Percentiles rank a stretch among this genome's conserved stretches.
Conservation (phyloP, 1,140 invertebrate genomes). For the Diorhabda carinulata region DNA sequence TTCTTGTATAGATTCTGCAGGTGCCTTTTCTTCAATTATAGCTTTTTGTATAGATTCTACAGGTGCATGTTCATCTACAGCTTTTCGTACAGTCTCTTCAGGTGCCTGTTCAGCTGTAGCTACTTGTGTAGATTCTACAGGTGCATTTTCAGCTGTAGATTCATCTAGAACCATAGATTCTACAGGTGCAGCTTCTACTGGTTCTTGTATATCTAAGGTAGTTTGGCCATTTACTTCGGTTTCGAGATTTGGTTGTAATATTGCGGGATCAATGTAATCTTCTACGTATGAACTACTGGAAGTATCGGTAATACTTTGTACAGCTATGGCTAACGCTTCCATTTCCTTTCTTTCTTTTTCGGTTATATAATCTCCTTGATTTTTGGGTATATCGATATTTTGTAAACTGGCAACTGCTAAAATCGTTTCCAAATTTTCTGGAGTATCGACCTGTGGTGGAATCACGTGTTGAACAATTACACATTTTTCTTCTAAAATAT, state of each 20-base stretch:
- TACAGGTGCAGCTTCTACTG: not conserved
- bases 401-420: conserved; percentile 31
- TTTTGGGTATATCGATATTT: conserved; percentile 20
- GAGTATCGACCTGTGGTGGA: conserved; percentile 3
- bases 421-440: conserved; percentile 32
- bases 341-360: conserved; percentile 30
- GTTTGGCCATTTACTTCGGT: not conserved
- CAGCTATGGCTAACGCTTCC: conserved; percentile 30
- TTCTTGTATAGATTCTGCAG: not conserved
- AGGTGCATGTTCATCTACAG: no score
- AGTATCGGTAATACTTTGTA: conserved; percentile 28
- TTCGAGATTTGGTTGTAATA: no score
- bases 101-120: not conserved
- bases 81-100: not conserved
- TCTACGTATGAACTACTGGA: conserved; percentile 17
- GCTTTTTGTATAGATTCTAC: not conserved
- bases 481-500: conserved; percentile 4
- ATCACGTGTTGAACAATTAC: not conserved
- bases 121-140: not conserved
- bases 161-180: not conserved
- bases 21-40: not conserved
- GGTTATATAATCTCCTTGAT: conserved; percentile 18
- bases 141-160: not conserved
- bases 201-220: not conserved
- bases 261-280: not conserved